Evolutionary conservation across 2,888 invertebrate species (phyloP).

Genomic region (Prenolepis imparis): DNA sequence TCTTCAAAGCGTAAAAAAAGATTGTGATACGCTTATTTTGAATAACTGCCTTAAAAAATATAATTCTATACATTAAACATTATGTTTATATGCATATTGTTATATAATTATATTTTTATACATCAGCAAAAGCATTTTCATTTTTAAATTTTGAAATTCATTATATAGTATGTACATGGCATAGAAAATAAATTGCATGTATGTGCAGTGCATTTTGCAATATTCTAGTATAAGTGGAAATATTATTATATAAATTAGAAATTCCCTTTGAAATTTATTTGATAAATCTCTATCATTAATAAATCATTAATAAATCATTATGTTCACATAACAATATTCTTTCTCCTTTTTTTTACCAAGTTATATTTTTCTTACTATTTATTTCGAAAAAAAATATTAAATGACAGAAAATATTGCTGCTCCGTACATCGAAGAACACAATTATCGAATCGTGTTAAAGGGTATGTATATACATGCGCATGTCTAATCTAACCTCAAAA

Average conservation of each 20-base stretch:
- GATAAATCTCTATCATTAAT: neutral
- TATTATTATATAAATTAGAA: neutral
- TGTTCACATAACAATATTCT: neutral
- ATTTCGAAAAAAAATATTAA: neutral
- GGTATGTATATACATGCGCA: neutral
- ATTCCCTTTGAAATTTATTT: neutral
- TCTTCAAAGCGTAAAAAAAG: neutral
- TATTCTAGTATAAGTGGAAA: neutral
- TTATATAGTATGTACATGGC: neutral
- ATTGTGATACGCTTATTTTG: neutral
- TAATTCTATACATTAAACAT: neutral
- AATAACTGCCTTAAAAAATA: neutral
- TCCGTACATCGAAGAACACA: neutral
- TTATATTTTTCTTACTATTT: neutral
- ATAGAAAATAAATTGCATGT: neutral
- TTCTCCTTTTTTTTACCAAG: neutral
- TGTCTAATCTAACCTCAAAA: slow-evolving; percentile 76
- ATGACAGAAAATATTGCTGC: neutral
- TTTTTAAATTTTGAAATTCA: neutral
- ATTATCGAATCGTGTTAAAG: neutral
- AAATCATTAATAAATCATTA: no score
- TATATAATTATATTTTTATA: neutral
- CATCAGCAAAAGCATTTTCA: neutral
- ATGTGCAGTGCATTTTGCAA: neutral
- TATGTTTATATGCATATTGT: neutral